Evolutionary conservation across 1,140 invertebrate genomes (phyloP).

Genomic region (Theocolax elegans): DNA sequence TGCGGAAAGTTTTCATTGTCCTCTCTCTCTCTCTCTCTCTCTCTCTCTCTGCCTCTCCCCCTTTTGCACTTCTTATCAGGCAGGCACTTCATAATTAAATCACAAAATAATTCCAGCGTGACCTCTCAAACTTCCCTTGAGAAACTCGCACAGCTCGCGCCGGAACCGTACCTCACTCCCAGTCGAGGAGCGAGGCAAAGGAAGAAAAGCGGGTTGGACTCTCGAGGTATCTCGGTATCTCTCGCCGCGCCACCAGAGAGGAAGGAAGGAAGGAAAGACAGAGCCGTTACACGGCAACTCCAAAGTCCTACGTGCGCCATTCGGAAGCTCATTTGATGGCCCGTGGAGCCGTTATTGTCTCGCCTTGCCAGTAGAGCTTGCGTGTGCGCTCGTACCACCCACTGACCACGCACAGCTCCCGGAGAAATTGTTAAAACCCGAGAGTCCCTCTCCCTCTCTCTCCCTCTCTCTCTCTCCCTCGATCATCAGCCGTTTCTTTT

Average conservation of each 20-base stretch:
- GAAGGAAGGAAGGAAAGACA: slow-evolving; percentile 45
- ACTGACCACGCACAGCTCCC: slow-evolving; percentile 54
- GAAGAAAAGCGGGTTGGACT: background rate
- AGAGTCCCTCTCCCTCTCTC: background rate
- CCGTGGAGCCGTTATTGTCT: slow-evolving; percentile 63
- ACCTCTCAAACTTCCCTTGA: slow-evolving; percentile 27
- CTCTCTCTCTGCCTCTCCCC: background rate
- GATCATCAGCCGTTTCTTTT: slow-evolving; percentile 24
- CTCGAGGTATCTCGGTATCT: slow-evolving; percentile 6
- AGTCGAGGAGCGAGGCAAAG: background rate
- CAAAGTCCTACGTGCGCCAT: slow-evolving; percentile 56
- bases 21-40: too few species aligned
- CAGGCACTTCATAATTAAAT: slow-evolving; percentile 37
- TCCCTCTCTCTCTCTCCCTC: background rate
- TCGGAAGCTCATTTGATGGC: slow-evolving; percentile 65
- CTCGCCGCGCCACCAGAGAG: background rate
- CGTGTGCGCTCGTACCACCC: too few species aligned
- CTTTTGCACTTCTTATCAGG: slow-evolving; percentile 27
- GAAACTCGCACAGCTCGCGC: slow-evolving; percentile 10
- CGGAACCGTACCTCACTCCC: background rate
- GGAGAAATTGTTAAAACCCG: slow-evolving; percentile 60
- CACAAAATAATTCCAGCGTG: slow-evolving; percentile 32
- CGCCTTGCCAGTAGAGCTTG: too few species aligned
- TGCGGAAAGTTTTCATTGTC: slow-evolving; percentile 35
- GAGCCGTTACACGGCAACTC: slow-evolving; percentile 48